Evolutionary conservation across 2,113 vertebrate genomes (phyloP), one percentile per base, ranked within the genome.

Genomic region (Sardina pilchardus): DNA sequence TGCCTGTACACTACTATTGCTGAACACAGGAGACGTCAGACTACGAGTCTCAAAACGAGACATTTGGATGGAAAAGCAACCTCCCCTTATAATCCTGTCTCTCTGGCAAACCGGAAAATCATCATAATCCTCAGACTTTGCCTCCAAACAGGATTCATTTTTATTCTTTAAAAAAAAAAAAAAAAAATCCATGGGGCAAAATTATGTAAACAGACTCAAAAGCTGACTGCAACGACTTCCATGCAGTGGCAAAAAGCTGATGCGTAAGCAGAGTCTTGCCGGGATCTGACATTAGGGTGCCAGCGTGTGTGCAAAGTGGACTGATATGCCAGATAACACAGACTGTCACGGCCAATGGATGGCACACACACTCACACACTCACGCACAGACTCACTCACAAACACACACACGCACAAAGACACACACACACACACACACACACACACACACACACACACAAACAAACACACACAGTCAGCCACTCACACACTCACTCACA

Each of bases 71-170:
- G 71, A 78, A 78, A 36, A 39, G 3, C 34, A 78, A 4, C 26
- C 26, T 26, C 63, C n/a, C 7, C 26, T 34, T 14, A 36, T 75
- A 75, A 78, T 30, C 71, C 71, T 78, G 10, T 78, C 71, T 78
- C 71, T 36, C 14, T 78, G 71, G 34, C 30, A 26, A 59, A 78
- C 71, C 9, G 16, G 30, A 14, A 78, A 17, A 78, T 36, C 71
- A 78, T 34, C 71, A 78, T 78, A 78, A 78, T 78, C 71, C 71
- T 30, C 71, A 78, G 14, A 78, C 71, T 17, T 78, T 78, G 26
- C 26, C 67, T 75, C 67, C 12, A 30, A 36, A 78, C 71, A 78
- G 71, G 53, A 59, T 24, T 59, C 19, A 24, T 59, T 59, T 59
- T 56, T 56, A 24, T 56, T 56, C 21, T 56, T 71, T 30, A n/a